A percentile compares a stretch with the other conserved stretches of the same genome.
These are phyloP conservation scores for Aphis gossypii DNA, from an alignment of 1,140 invertebrate genomes.

Conservation along the genomic window DNA sequence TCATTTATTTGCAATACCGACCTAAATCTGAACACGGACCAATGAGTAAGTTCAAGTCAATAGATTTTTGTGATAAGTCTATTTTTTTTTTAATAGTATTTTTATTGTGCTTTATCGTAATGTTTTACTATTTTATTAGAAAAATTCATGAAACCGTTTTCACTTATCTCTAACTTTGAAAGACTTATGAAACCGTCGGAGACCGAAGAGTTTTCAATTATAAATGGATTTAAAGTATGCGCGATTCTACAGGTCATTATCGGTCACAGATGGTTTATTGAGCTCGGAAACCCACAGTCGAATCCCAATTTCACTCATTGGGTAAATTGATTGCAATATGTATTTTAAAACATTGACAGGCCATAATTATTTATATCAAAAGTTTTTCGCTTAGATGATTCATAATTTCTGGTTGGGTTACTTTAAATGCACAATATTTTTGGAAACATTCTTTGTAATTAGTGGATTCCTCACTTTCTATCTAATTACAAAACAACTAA, in stretches of 20 bases:
- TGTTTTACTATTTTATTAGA: conserved; percentile 18
- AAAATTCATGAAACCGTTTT: conserved; percentile 59
- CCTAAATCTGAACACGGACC: conserved; percentile 48
- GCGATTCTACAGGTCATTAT: conserved; percentile 60
- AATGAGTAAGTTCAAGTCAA: conserved; percentile 13
- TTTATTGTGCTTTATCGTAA: neutral
- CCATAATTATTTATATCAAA: no score
- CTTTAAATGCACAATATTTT: conserved; percentile 65
- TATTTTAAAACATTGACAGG: neutral
- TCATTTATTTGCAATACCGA: neutral
- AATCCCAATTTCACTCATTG: conserved; percentile 1
- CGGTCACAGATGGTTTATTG: conserved; percentile 60
- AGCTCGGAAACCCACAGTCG: conserved; percentile 58
- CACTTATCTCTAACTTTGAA: conserved; percentile 59
- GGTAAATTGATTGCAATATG: neutral
- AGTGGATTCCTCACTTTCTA: conserved; percentile 62
- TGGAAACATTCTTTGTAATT: conserved; percentile 66
- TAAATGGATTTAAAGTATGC: conserved; percentile 59
- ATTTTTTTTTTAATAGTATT: neutral
- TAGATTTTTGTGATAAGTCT: neutral
- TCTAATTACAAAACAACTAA: conserved; percentile 60
- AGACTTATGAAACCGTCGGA: conserved; percentile 59
- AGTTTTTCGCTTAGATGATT: conserved; percentile 31
- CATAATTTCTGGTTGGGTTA: conserved; percentile 51
- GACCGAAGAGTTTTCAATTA: conserved; percentile 59